Conservation (phyloP, 1,140 invertebrate genomes). For the Apis mellifera region Amel_HAv3.1 CM009946.2:5286001-5286500, state of each 20-base stretch:
- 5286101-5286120: background rate
- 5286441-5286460: background rate
- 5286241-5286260: background rate
- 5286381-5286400: background rate
- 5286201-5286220: slow-evolving; percentile 28
- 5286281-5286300: background rate
- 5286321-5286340: background rate
- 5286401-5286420: background rate
- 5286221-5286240: slow-evolving; percentile 12
- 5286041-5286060: background rate
- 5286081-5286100: background rate
- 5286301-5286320: slow-evolving; percentile 19
- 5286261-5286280: background rate
- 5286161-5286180: slow-evolving; percentile 1
- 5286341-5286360: background rate
- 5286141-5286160: background rate
- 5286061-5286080: slow-evolving; percentile 18
- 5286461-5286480: background rate
- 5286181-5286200: background rate
- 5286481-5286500: background rate
- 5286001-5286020: background rate
- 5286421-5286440: background rate
- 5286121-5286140: background rate
- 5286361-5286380: background rate
- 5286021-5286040: background rate